Evolutionary conservation across 2,113 vertebrate species (phyloP).

Genomic region (Burhinus oedicnemus): DNA sequence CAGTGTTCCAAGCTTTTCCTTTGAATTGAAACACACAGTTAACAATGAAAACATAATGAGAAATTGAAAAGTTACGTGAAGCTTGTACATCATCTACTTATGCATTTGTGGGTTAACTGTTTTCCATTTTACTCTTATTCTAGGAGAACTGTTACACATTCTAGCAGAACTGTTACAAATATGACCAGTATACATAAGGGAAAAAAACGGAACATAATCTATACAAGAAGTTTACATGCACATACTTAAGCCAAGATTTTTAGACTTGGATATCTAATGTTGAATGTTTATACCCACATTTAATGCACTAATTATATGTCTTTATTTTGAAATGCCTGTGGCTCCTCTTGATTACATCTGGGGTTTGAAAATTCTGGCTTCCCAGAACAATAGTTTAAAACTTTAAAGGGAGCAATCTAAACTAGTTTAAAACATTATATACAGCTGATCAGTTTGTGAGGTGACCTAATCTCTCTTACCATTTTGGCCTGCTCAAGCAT

Average conservation of each 20-base stretch:
- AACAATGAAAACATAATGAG: not conserved
- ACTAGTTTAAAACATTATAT: not conserved
- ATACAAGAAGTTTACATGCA: not conserved
- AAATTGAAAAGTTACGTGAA: not conserved
- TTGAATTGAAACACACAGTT: not conserved
- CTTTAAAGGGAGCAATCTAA: not conserved
- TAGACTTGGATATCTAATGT: not conserved
- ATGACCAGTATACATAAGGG: not conserved
- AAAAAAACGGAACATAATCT: not conserved
- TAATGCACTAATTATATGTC: not conserved
- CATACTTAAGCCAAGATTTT: not conserved
- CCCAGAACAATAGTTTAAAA: not conserved
- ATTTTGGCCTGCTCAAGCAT: not conserved
- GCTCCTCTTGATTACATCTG: not conserved
- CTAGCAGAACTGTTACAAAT: not conserved
- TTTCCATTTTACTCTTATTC: not conserved
- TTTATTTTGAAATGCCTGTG: not conserved
- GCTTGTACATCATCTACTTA: not conserved
- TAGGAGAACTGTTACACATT: not conserved
- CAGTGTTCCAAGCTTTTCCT: slow-evolving; percentile 43
- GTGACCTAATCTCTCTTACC: not conserved
- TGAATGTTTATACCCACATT: not conserved
- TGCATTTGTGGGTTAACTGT: not conserved
- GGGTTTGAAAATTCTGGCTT: not conserved
- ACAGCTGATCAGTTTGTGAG: not conserved